Base-by-base conservation (phyloP, 2,888 invertebrate species). In the Drosophila leonis region DNA sequence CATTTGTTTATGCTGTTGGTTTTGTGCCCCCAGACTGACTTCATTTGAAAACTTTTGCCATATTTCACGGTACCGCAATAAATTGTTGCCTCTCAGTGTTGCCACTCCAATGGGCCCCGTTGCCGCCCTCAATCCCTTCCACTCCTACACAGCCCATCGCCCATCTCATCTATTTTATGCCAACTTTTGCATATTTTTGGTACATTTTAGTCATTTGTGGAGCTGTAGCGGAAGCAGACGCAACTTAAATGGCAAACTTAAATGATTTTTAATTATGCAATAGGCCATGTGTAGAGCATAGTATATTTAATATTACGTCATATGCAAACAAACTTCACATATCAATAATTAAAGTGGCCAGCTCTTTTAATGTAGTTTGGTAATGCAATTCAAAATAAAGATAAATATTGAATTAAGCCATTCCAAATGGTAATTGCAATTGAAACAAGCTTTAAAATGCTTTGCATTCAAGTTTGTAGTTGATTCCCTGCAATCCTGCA, bases 41-140 rank as follows among this genome's bases (percentile, higher is more conserved):
- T 84, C 78, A 80, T 87, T 87, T 78, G 75, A 78, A 86, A 85
- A 85, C 80, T 85, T 88, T 87, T 61, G 74, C 78, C 81, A 87
- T 85, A 87, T 87, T 85, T 85, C 78, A 87, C 55, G 65, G 59
- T 70, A 64, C 67, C 80, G 70, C 83, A 85, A 85, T 85, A 85
- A 85, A 85, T 85, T 83, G 86, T 72, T 78, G 65, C 60, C 66
- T 52, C 64, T 49, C 49, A 44, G 37, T 27, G 59, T 49, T 68
- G 56, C 33, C 56, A 46, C 35, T 31, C 57, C 55, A 39, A 41
- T 46, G 20, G 10, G 12, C 27, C 33, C 44, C 12, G 4, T 24
- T 7, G 6, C 5, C 15, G 1, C n/a, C 8, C 27, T 9, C 2
- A 2, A 4, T 18, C 20, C n/a, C 20, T 3, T 12, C 1, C 3